Conservation (phyloP, 2,888 invertebrate genomes). For the Isotomurus palustris region DNA sequence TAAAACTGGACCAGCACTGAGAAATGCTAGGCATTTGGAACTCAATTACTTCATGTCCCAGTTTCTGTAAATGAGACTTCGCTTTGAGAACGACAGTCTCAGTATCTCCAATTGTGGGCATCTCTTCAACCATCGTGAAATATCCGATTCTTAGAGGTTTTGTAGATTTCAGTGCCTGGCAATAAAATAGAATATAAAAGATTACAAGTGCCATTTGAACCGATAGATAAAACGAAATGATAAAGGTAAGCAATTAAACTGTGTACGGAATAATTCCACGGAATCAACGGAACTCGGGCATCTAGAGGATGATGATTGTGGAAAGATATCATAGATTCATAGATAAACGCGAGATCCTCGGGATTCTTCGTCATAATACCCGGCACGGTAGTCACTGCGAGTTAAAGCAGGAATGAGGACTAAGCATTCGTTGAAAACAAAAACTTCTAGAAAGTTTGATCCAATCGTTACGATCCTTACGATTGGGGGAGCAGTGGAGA, state of each 20-base stretch:
- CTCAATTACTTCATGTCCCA: not conserved
- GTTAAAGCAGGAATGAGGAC: too few relatives aligned
- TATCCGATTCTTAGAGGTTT: conserved; percentile 1
- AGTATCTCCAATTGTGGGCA: not conserved
- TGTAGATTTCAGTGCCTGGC: not conserved
- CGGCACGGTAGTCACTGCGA: conserved; percentile 1
- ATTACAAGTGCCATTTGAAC: too few relatives aligned
- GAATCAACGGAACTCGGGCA: not conserved
- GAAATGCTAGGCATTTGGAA: not conserved
- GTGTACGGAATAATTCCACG: too few relatives aligned
- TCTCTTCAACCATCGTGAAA: not conserved
- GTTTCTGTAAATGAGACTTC: not conserved
- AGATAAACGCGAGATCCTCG: not conserved
- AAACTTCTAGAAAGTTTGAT: too few relatives aligned
- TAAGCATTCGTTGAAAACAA: too few relatives aligned
- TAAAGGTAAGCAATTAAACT: too few relatives aligned
- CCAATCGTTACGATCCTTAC: too few relatives aligned
- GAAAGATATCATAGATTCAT: not conserved
- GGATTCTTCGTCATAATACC: not conserved
- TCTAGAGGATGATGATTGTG: not conserved
- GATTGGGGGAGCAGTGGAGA: not conserved
- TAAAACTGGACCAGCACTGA: not conserved
- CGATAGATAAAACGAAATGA: too few relatives aligned
- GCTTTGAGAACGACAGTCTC: not conserved
- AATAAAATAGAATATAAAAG: not conserved